Evolutionary conservation across 2,113 vertebrate genomes (phyloP).

Genomic region (Gila orcuttii): DNA sequence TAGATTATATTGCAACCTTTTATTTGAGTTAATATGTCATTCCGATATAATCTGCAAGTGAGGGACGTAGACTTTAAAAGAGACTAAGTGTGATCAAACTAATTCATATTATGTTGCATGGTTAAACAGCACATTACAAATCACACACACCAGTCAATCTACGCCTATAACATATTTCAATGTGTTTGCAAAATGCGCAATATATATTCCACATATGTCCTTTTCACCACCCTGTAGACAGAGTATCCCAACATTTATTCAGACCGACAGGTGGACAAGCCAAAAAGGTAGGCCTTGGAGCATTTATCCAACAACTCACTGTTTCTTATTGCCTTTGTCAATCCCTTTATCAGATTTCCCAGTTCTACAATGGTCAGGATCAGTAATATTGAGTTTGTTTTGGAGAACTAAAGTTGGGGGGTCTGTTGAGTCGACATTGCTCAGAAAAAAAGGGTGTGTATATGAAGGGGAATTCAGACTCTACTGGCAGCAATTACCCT

Average conservation of each 20-base stretch:
- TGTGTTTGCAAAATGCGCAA: not conserved
- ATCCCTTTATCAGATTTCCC: not conserved
- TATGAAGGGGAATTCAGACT: not conserved
- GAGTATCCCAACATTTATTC: conserved; percentile 56
- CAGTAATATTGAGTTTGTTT: not conserved
- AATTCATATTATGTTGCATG: not conserved
- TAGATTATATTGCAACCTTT: too few species aligned
- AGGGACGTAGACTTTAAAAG: not conserved
- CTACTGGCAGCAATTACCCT: conserved; percentile 3
- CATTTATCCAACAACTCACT: conserved; percentile 85
- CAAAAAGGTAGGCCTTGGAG: conserved; percentile 83
- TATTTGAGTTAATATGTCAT: not conserved
- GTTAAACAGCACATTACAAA: not conserved
- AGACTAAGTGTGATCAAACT: not conserved
- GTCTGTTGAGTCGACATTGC: not conserved
- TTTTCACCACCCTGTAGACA: conserved; percentile 11
- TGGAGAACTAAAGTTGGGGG: too few species aligned
- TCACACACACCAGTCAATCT: not conserved
- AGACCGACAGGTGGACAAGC: conserved; percentile 83
- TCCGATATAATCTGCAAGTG: not conserved
- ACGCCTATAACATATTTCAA: not conserved
- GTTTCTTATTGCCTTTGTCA: conserved; percentile 58
- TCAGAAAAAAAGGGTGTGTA: not conserved
- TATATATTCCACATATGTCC: not conserved
- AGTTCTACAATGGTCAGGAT: not conserved